Base-by-base conservation (phyloP, 2,113 vertebrate genomes). In the Oncorhynchus mykiss region DNA sequence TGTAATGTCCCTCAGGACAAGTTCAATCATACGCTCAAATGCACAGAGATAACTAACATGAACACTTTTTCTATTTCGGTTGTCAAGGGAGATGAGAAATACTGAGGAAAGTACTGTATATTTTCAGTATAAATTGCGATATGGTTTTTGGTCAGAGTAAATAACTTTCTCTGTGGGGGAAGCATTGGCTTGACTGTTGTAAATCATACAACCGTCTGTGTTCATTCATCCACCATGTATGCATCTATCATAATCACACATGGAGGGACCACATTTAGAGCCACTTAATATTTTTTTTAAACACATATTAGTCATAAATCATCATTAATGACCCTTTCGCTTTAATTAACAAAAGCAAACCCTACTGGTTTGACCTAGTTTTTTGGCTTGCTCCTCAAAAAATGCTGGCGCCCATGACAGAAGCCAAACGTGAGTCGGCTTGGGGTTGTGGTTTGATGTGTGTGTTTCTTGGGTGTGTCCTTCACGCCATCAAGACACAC, bases 221-320 rank as follows among this genome's bases (percentile, higher is more conserved):
- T 67, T 67, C 65, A 67, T 67, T 67, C 65, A 67, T 67, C 16
- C 65, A 67, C 65, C 27, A 67, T 67, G 65, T 67, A 67, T 67
- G 27, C 65, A 29, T 31, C 65, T 66, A 66, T 66, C 25, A 66
- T 34, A 8, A 13, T 66, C 24, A 3, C 24, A 25, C 14, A 24
- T 34, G 34, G 14, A 66, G 2, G 12, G 24, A 5, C 13, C 24
- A 66, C 24, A 12, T 66, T 16, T 66, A 12, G 25, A 66, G 64
- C 64, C 11, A 66, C 64, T 12, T 25, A 27, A 24, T 16, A 13
- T 25, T 25, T 25, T 25, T 25, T 25, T 25, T 25, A 25, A 12
- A 25, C 31, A 31, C 31, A 31, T 5, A 31, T 6, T 34, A 1
- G 24, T 29, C 13, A 25, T 18, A 27, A 66, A 27, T 14, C 11